Conservation (phyloP, 2,113 vertebrate species). For the Microcebus murinus region DNA sequence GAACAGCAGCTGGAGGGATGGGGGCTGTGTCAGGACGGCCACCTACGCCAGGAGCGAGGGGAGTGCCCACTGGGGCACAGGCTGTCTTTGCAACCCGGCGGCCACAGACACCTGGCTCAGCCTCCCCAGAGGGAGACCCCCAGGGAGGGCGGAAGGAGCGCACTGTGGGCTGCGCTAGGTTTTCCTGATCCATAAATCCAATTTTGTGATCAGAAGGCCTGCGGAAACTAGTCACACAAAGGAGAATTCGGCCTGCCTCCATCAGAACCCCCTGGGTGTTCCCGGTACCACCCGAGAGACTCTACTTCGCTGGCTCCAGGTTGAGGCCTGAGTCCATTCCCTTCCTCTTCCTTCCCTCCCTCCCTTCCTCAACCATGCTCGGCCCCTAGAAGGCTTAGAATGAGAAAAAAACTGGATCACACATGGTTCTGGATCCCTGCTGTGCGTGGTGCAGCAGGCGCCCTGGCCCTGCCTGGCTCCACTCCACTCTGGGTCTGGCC, state of each 20-base stretch:
- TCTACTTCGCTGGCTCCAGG: background rate
- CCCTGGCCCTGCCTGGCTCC: background rate
- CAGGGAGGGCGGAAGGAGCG: background rate
- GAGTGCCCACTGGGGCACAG: background rate
- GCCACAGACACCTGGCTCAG: background rate
- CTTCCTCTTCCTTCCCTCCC: no score
- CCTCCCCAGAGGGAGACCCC: background rate
- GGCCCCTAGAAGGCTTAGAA: background rate
- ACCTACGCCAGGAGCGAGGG: no score
- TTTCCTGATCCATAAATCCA: background rate
- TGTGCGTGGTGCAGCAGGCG: background rate
- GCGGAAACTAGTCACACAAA: background rate
- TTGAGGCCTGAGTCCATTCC: background rate
- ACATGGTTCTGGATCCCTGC: background rate
- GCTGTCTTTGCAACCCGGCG: background rate
- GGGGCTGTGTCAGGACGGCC: background rate
- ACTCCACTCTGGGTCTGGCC: background rate
- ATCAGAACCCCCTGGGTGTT: background rate
- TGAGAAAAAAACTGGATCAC: background rate
- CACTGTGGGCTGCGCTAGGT: background rate
- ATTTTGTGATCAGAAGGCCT: background rate
- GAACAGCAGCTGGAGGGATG: no score
- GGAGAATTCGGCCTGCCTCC: background rate
- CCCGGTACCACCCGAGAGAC: background rate
- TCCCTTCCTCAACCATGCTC: background rate